Base-by-base conservation (phyloP, 1,140 invertebrate species). In the Polyergus mexicanus region DNA sequence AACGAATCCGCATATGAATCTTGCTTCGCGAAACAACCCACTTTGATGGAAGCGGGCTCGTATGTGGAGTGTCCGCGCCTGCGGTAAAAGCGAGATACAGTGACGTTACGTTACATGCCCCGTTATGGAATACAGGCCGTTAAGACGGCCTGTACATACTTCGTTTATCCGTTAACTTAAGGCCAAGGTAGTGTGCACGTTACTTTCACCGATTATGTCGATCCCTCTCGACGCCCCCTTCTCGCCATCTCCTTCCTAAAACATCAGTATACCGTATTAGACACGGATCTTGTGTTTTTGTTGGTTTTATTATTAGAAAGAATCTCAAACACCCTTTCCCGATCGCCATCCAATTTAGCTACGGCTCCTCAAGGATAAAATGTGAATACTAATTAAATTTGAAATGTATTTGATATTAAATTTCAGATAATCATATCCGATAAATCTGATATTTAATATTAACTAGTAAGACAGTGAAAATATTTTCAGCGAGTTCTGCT, bases 201-300 rank as follows among this genome's bases (percentile, higher is more conserved):
- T 85, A 90, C 89, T 90, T 90, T 90, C 89, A 90, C 89, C 89
- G 86, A 90, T 90, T 90, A 90, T 90, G 88, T 90, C 83, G 84
- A 87, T 87, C 51, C 89, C 85, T 89, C 72, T 85, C 69, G 75
- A 66, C 65, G 62, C 47, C 56, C 19, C 28, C 11, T 25, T 51
- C 28, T 54, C 44, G 38, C 38, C 66, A 35, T 51, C 74, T 44
- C 68, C 38, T 58, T 56, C 13, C 38, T 69, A 41, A 47, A 41
- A 47, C 54, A 19, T 74, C 6, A 25, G 22, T 51, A 5, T 60
- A 19, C 68, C 54, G 41, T 74, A 83, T 74, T 74, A 83, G 68
- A 41, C 68, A 44, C 54, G n/a, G 25, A 74, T 83, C 25, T 19
- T 60, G 78, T 71, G 78, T 72, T 72, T 47, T 60, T 35, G 68